Evolutionary conservation across 2,113 vertebrate genomes (phyloP), one percentile per base, ranked within the genome.

Genomic region (Gadus chalcogrammus): DNA sequence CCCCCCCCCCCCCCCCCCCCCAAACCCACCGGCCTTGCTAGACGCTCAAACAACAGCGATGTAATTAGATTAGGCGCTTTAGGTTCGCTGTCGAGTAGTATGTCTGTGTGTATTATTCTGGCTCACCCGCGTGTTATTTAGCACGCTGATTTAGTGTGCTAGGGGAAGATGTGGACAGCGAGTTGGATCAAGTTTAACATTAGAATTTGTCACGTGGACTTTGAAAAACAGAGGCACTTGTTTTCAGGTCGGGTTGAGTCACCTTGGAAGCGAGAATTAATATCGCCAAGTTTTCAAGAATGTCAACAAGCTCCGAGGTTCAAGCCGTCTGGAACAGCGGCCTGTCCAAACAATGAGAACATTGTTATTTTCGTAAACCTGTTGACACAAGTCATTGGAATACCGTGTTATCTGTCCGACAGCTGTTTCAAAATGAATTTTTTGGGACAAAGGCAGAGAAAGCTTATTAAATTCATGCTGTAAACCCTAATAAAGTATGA

Each of bases 331-430:
- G 90, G 93, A 93, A 88, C 79, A 81, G 90, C 88, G 87, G 89
- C 90, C 89, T 93, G 78, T 92, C 87, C 86, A 95, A 94, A 95
- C 91, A 94, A 91, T 78, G 89, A 84, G 75, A 85, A 93, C 91
- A 92, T 88, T 92, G 91, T 92, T 95, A 89, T 94, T 93, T 89
- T 90, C 88, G 74, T 82, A 89, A 92, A 91, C 75, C 85, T 84
- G 5, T 89, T 91, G 87, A 89, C 88, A 90, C 89, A 83, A 91
- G 88, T 90, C 17, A n/a, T 58, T 17, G 55, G 55, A n/a, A 80
- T 78, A 85, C 79, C 31, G 78, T 90, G 84, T 78, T 89, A 72
- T 83, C 80, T 86, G 81, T 79, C 75, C 77, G 75, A 85, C 86
- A 88, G 85, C 89, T 89, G 87, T 86, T 87, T 83, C 80, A 65